These are phyloP conservation scores for Mus spicilegus DNA, from an alignment of 2,113 vertebrate genomes.

Conservation along the genomic window DNA sequence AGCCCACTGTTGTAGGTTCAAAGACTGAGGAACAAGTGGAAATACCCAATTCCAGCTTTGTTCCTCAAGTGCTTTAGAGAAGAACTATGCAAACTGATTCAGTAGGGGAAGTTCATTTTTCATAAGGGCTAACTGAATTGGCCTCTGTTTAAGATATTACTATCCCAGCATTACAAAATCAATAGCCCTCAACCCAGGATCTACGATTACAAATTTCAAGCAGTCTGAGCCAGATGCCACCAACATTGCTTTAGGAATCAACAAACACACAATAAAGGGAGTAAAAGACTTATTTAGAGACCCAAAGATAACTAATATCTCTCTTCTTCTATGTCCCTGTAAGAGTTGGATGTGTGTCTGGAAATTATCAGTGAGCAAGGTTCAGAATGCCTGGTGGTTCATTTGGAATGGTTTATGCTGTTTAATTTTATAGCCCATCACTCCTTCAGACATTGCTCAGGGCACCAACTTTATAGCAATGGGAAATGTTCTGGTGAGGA, in stretches of 20 bases:
- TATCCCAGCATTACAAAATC: constrained; percentile 72
- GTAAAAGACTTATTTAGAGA: neutral
- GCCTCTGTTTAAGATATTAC: constrained; percentile 70
- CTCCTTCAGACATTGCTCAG: constrained; percentile 57
- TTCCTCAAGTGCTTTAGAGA: neutral
- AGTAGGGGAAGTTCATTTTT: constrained; percentile 56
- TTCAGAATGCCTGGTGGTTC: constrained; percentile 66
- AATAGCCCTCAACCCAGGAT: constrained; percentile 62
- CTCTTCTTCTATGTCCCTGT: neutral
- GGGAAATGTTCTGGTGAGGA: constrained; percentile 54
- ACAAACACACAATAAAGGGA: neutral
- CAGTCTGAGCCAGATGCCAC: constrained; percentile 34
- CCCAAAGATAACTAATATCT: neutral
- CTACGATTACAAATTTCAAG: constrained; percentile 57
- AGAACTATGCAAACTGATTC: neutral
- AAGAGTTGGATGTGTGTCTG: neutral
- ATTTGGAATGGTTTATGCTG: constrained; percentile 74
- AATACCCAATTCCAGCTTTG: fast-evolving
- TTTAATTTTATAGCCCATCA: constrained; percentile 80
- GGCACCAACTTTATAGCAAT: constrained; percentile 63
- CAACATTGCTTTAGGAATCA: constrained; percentile 44
- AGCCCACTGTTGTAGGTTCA: too few species aligned
- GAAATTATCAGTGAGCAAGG: constrained; percentile 66
- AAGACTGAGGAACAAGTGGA: neutral
- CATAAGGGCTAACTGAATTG: constrained; percentile 56